These are phyloP conservation scores for Harpalus rubripes DNA, from an alignment of 2,888 invertebrate genomes.

Conservation along the genomic window DNA sequence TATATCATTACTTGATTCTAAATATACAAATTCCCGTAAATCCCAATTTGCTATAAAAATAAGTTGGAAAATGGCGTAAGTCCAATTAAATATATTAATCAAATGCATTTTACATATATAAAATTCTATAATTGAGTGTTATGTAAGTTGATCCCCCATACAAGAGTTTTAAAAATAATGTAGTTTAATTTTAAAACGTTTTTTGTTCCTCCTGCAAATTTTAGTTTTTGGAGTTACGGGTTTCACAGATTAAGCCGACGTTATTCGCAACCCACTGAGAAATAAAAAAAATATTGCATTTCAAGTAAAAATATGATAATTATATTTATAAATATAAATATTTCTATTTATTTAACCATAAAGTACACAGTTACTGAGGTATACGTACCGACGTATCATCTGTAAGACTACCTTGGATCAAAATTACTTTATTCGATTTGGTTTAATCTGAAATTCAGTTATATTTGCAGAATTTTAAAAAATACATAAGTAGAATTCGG, in stretches of 20 bases:
- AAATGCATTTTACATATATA: background rate
- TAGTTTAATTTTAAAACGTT: constrained; percentile 19
- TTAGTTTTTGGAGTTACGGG: constrained; percentile 9
- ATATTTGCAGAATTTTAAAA: too few relatives aligned
- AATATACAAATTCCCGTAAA: constrained; percentile 6
- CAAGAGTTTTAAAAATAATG: background rate
- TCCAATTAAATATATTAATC: background rate
- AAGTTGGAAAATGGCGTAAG: background rate
- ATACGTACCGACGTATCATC: too few relatives aligned
- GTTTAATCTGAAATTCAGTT: too few relatives aligned
- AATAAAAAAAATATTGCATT: too few relatives aligned
- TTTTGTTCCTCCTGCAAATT: constrained; percentile 6
- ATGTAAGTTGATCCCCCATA: background rate
- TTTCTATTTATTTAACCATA: too few relatives aligned
- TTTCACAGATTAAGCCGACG: constrained; percentile 21
- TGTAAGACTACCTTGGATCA: too few relatives aligned
- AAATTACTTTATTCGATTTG: too few relatives aligned
- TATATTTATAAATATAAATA: too few relatives aligned
- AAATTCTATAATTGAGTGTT: background rate
- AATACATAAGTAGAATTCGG: too few relatives aligned
- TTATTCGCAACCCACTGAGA: too few relatives aligned
- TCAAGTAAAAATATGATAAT: too few relatives aligned
- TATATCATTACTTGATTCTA: background rate
- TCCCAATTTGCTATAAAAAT: background rate
- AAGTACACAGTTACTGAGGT: too few relatives aligned